Evolutionary conservation across 2,888 invertebrate species (phyloP).

Genomic region (Drosophila falleni): DNA sequence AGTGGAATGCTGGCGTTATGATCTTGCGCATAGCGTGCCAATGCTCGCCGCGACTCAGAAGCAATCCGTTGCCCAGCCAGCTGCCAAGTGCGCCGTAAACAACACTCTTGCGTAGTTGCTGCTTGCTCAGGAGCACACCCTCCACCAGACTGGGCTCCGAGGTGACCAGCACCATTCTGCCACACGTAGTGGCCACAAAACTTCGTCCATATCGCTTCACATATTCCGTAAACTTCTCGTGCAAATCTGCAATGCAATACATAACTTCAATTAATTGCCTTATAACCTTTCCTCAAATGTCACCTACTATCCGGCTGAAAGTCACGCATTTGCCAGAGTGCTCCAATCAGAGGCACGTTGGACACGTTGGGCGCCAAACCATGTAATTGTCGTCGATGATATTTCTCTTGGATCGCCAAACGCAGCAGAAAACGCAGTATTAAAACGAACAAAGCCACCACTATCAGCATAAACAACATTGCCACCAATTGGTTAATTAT

Average conservation of each 20-base stretch:
- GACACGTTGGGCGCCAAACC: constrained; percentile 75
- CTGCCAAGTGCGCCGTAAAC: constrained; percentile 75
- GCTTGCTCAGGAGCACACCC: constrained; percentile 71
- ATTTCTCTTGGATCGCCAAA: constrained; percentile 36
- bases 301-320: constrained; percentile 81
- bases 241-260: constrained; percentile 64
- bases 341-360: constrained; percentile 78
- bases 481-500: neutral
- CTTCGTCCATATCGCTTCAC: constrained; percentile 72
- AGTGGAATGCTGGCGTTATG: constrained; percentile 92
- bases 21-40: constrained; percentile 90
- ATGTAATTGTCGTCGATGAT: constrained; percentile 37
- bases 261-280: no score
- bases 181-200: constrained; percentile 68
- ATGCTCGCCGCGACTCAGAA: constrained; percentile 83
- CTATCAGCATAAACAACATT: constrained; percentile 40
- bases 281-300: no score
- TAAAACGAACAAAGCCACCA: constrained; percentile 32
- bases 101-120: constrained; percentile 76
- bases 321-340: constrained; percentile 64
- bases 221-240: constrained; percentile 66
- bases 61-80: constrained; percentile 83
- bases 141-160: constrained; percentile 77
- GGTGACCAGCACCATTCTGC: constrained; percentile 70
- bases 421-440: constrained; percentile 34